phyloP scores from a whole-genome alignment of 2,888 invertebrate species.

The Scaptodrosophila latifasciaeformis region DNA sequence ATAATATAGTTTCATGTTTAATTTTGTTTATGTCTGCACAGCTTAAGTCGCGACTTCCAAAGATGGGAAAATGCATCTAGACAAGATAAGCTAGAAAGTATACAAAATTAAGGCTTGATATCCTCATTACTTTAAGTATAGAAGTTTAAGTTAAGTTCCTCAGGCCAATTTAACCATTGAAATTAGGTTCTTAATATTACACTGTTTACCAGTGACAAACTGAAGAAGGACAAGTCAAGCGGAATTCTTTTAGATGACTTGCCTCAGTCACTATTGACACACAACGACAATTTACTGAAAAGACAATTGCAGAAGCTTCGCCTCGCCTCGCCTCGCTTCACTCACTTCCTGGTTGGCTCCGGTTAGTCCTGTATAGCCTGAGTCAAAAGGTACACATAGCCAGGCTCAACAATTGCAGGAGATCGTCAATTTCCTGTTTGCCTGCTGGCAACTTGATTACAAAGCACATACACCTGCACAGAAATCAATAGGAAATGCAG shows the following conservation, averaged over 20 bases:
- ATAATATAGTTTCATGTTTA: too few species aligned
- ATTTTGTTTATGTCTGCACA: too few species aligned
- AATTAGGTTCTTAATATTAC: slow-evolving; percentile 60
- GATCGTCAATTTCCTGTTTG: slow-evolving; percentile 62
- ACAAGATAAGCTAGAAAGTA: too few species aligned
- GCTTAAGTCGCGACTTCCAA: background rate
- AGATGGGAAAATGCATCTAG: too few species aligned
- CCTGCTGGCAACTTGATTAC: slow-evolving; percentile 56
- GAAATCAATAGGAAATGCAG: slow-evolving; percentile 68
- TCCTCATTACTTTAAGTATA: too few species aligned
- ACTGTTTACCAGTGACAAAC: slow-evolving; percentile 60
- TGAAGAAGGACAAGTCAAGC: slow-evolving; percentile 49
- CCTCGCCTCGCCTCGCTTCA: slow-evolving; percentile 17
- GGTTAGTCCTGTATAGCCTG: slow-evolving; percentile 7
- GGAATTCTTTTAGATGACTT: slow-evolving; percentile 58
- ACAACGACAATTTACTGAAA: slow-evolving; percentile 22
- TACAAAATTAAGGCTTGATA: background rate
- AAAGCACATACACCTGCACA: slow-evolving; percentile 62
- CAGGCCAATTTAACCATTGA: too few species aligned
- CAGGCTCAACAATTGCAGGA: slow-evolving; percentile 56
- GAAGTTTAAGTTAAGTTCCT: too few species aligned
- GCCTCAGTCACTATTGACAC: slow-evolving; percentile 25
- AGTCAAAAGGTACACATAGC: background rate
- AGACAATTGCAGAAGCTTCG: slow-evolving; percentile 33
- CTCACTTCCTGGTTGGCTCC: slow-evolving; percentile 44